phyloP scores from a whole-genome alignment of 2,888 invertebrate species.

The Heliconius ismenius region DNA sequence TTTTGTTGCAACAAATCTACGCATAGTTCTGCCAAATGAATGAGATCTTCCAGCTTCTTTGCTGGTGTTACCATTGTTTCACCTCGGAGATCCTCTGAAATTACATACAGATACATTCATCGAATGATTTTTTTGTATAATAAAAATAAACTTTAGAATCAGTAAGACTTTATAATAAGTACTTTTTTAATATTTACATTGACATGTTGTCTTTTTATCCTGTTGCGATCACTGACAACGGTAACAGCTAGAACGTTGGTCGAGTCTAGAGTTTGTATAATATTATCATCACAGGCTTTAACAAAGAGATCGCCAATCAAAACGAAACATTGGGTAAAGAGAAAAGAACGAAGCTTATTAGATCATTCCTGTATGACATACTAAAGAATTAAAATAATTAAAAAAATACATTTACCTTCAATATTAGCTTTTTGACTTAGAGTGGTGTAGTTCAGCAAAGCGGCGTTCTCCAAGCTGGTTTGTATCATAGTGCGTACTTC shows the following conservation, averaged over 20 bases:
- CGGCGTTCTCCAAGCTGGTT: constrained; percentile 98
- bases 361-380: too few relatives aligned
- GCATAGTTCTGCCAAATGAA: constrained; percentile 98
- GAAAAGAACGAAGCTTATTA: neutral
- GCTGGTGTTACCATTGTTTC: constrained; percentile 92
- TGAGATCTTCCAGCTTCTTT: constrained; percentile 97
- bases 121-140: neutral
- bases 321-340: neutral
- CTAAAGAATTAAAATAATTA: neutral
- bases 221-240: too few relatives aligned
- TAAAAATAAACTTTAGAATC: neutral
- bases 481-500: constrained; percentile 98
- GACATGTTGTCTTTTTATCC: too few relatives aligned
- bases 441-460: constrained; percentile 97
- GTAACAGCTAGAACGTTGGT: too few relatives aligned
- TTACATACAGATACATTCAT: neutral
- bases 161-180: too few relatives aligned
- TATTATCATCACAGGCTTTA: too few relatives aligned
- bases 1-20: constrained; percentile 99
- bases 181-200: too few relatives aligned
- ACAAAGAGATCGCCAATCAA: neutral
- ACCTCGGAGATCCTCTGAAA: constrained; percentile 84
- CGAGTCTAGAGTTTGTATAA: too few relatives aligned
- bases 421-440: constrained; percentile 98
- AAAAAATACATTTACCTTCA: constrained; percentile 87